Percentiles rank a stretch among this genome's conserved stretches.
Evolutionary conservation across 2,113 vertebrate species (phyloP).

Genomic region (Nyctibius bracteatus): DNA sequence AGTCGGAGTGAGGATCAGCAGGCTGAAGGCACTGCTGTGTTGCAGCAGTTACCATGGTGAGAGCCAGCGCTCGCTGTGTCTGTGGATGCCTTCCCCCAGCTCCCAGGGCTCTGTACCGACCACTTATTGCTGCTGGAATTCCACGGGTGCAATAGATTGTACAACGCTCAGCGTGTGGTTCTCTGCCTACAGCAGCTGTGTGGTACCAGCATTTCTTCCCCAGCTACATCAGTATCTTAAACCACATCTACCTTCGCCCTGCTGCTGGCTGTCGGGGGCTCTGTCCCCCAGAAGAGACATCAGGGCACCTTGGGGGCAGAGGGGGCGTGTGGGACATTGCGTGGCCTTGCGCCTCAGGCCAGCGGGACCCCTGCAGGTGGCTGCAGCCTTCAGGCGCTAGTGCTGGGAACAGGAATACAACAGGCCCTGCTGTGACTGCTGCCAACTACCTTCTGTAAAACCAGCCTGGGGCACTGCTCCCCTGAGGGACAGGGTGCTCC

Average conservation of each 20-base stretch:
- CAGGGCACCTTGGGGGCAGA: accelerated
- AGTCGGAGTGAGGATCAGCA: background rate
- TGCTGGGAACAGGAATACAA: background rate
- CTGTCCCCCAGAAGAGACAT: too few relatives aligned
- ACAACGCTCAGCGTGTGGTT: background rate
- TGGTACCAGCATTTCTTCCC: background rate
- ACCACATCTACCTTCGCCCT: too few relatives aligned
- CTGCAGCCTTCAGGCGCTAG: background rate
- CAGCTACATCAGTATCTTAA: background rate
- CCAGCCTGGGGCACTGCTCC: background rate
- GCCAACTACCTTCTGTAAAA: background rate
- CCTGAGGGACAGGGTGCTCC: background rate
- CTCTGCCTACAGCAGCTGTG: background rate
- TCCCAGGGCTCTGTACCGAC: background rate
- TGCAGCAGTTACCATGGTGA: background rate
- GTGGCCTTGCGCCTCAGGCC: background rate
- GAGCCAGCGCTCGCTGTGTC: background rate
- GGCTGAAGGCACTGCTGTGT: background rate
- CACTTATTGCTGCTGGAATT: background rate
- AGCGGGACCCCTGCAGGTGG: background rate
- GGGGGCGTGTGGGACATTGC: accelerated
- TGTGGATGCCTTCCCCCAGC: background rate
- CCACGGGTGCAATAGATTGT: background rate
- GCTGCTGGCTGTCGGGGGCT: background rate
- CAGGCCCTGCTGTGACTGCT: background rate